These are phyloP conservation scores for Oryzaephilus surinamensis DNA, from an alignment of 1,140 invertebrate species.

Conservation along the genomic window DNA sequence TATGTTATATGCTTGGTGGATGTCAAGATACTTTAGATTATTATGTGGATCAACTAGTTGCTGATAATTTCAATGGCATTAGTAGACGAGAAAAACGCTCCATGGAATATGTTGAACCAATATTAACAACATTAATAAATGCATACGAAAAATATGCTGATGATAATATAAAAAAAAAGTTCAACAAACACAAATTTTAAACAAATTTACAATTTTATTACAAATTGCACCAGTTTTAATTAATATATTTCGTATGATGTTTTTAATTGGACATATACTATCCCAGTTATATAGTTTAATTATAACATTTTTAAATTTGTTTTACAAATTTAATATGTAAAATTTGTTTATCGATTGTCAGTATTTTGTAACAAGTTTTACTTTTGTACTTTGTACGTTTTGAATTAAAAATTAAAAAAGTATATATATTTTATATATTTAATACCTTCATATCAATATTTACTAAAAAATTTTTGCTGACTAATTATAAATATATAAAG, in stretches of 20 bases:
- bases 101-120: conserved; percentile 20
- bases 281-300: conserved; percentile 15
- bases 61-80: conserved; percentile 5
- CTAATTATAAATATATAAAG: too few species aligned
- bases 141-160: conserved; percentile 25
- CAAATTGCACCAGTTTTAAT: conserved; percentile 19
- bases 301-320: conserved; percentile 11
- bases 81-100: conserved; percentile 16
- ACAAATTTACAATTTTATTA: conserved; percentile 23
- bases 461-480: too few species aligned
- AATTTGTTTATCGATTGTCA: too few species aligned
- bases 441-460: too few species aligned
- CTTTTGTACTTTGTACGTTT: too few species aligned
- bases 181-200: conserved; percentile 19
- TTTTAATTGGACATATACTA: conserved; percentile 15
- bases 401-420: too few species aligned
- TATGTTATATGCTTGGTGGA: conserved; percentile 27
- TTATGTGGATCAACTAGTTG: conserved; percentile 23
- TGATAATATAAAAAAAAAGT: conserved; percentile 28
- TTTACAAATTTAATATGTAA: background rate
- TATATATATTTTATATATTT: too few species aligned
- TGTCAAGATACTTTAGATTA: conserved; percentile 23
- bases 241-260: conserved; percentile 15
- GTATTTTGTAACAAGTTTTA: too few species aligned
- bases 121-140: conserved; percentile 16